Conservation (phyloP, 2,888 invertebrate genomes). For the Zeuzera pyrina region DNA sequence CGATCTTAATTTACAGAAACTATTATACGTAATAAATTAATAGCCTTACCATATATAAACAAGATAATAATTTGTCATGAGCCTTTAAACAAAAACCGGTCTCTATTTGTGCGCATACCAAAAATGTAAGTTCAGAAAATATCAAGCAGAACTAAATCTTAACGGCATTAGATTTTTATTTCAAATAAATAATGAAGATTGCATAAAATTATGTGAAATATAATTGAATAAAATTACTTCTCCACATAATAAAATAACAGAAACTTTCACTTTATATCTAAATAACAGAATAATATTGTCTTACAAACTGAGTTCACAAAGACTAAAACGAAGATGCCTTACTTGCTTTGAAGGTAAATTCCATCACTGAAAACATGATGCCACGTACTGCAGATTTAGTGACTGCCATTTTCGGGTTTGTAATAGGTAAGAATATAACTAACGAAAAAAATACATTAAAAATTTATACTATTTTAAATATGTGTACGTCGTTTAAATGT, state of each 20-base stretch:
- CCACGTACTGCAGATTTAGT: constrained; percentile 63
- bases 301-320: not conserved
- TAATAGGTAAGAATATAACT: constrained; percentile 4
- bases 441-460: constrained; percentile 6
- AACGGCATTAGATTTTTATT: constrained; percentile 23
- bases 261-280: constrained; percentile 11
- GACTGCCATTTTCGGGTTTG: constrained; percentile 39
- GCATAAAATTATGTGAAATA: constrained; percentile 15
- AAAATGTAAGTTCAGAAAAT: constrained; percentile 26
- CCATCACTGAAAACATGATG: constrained; percentile 66
- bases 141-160: constrained; percentile 24
- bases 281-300: constrained; percentile 6
- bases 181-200: constrained; percentile 17
- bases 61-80: constrained; percentile 23
- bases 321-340: constrained; percentile 25
- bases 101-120: constrained; percentile 24
- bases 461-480: constrained; percentile 1
- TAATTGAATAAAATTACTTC: constrained; percentile 4
- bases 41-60: constrained; percentile 11
- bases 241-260: constrained; percentile 5
- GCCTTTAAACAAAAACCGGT: constrained; percentile 26
- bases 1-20: not conserved
- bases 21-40: constrained; percentile 2
- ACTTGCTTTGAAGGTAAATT: constrained; percentile 70
- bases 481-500: constrained; percentile 1